Conservation (phyloP, 2,113 vertebrate genomes). For the Tragelaphus imberbis region DNA sequence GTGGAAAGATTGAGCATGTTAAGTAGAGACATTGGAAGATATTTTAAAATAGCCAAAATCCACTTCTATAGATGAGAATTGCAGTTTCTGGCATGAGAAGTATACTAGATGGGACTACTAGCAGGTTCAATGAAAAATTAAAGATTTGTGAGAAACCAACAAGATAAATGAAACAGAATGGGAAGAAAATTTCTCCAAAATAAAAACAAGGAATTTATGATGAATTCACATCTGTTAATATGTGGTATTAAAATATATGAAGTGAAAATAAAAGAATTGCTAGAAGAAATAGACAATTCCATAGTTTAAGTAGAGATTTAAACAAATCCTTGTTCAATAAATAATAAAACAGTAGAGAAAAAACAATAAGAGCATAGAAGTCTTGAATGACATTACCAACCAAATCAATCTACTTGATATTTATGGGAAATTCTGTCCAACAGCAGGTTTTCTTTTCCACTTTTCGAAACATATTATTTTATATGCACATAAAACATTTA, state of each 20-base stretch:
- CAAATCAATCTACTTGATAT: not conserved
- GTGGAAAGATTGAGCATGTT: not conserved
- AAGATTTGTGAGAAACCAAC: not conserved
- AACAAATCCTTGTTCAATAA: not conserved
- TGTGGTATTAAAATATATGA: not conserved
- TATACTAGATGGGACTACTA: not conserved
- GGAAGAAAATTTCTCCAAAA: not conserved
- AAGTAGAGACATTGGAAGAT: not conserved
- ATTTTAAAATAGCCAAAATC: not conserved
- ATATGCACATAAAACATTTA: not conserved
- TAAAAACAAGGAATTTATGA: not conserved
- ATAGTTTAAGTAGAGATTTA: not conserved
- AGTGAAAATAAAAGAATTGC: not conserved
- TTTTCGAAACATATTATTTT: not conserved
- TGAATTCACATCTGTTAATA: not conserved
- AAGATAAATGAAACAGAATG: not conserved
- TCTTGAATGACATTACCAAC: not conserved
- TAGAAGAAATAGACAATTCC: not conserved
- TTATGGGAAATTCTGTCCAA: not conserved
- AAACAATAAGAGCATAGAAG: not conserved
- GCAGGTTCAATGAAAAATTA: not conserved
- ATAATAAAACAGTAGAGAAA: not conserved
- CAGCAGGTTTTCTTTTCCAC: not conserved
- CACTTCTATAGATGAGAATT: not conserved
- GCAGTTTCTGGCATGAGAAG: not conserved